Evolutionary conservation across 2,797 vertebrate species (phyloP).

Genomic region (Rhinatrema bivittatum): DNA sequence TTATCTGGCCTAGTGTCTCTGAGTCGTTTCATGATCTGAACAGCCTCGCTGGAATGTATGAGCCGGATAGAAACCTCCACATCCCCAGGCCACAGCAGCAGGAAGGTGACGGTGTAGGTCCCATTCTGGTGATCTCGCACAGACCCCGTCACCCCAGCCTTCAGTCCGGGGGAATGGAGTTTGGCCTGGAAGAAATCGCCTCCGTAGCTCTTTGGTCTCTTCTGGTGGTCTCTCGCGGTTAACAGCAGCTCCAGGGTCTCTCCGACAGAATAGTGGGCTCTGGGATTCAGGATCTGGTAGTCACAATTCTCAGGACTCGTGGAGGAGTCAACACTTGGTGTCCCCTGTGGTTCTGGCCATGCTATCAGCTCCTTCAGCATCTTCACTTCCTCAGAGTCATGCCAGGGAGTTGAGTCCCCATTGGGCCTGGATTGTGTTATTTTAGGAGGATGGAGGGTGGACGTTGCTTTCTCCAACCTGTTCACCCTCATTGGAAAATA

Average conservation of each 20-base stretch:
- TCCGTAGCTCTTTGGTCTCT: constrained; percentile 26
- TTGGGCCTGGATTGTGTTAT: too few relatives aligned
- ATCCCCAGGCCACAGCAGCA: constrained; percentile 33
- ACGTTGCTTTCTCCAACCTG: too few relatives aligned
- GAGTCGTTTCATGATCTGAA: constrained; percentile 22
- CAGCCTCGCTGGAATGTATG: constrained; percentile 44
- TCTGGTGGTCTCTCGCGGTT: constrained; percentile 24
- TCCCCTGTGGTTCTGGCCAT: not conserved
- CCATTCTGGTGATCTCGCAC: constrained; percentile 38
- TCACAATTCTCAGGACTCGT: constrained; percentile 1
- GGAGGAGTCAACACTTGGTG: not conserved
- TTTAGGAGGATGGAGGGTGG: too few relatives aligned
- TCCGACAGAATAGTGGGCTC: constrained; percentile 21
- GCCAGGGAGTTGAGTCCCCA: too few relatives aligned
- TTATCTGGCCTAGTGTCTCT: constrained; percentile 27
- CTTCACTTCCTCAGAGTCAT: too few relatives aligned
- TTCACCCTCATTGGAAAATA: too few relatives aligned
- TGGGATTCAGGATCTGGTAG: constrained; percentile 10
- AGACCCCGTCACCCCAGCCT: constrained; percentile 29
- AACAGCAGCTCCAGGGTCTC: constrained; percentile 18
- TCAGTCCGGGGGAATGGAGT: constrained; percentile 21
- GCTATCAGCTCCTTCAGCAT: not conserved
- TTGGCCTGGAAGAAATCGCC: constrained; percentile 41
- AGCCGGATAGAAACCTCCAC: constrained; percentile 30
- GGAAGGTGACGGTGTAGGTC: constrained; percentile 30